phyloP scores from a whole-genome alignment of 2,113 vertebrate genomes.

The Rhinoderma darwinii region DNA sequence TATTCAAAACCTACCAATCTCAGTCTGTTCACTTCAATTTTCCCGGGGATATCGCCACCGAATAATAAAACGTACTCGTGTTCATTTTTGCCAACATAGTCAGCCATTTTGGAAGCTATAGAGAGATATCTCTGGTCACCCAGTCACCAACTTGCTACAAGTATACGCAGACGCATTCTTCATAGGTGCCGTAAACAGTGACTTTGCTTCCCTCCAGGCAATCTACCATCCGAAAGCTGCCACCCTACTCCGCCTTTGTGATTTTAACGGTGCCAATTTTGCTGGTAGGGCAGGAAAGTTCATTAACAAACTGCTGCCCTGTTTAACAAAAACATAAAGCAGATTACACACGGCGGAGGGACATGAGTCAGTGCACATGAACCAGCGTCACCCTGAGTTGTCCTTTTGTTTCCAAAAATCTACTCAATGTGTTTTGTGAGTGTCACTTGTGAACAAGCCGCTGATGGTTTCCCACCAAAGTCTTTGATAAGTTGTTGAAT shows the following conservation, averaged over 20 bases:
- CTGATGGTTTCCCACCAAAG: constrained; percentile 13
- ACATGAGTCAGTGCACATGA: background rate
- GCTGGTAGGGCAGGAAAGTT: constrained; percentile 5
- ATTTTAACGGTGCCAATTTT: background rate
- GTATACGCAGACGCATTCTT: no score
- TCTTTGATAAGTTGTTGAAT: constrained; percentile 18
- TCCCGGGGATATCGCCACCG: no score
- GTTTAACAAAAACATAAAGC: background rate
- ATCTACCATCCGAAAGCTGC: background rate
- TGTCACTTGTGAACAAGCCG: constrained; percentile 2
- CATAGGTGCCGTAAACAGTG: background rate
- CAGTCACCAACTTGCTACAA: no score
- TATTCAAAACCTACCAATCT: background rate
- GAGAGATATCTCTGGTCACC: no score
- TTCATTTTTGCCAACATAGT: no score
- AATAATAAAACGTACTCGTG: no score
- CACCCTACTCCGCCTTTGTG: background rate
- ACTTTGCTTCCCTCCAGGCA: background rate
- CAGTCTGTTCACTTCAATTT: no score
- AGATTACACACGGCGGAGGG: background rate
- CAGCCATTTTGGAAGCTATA: no score
- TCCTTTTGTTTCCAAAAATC: background rate
- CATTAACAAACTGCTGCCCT: background rate
- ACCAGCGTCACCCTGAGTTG: no score
- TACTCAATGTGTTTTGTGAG: background rate